Base-by-base conservation (phyloP, 2,113 vertebrate genomes). In the Syrmaticus mikado region DNA sequence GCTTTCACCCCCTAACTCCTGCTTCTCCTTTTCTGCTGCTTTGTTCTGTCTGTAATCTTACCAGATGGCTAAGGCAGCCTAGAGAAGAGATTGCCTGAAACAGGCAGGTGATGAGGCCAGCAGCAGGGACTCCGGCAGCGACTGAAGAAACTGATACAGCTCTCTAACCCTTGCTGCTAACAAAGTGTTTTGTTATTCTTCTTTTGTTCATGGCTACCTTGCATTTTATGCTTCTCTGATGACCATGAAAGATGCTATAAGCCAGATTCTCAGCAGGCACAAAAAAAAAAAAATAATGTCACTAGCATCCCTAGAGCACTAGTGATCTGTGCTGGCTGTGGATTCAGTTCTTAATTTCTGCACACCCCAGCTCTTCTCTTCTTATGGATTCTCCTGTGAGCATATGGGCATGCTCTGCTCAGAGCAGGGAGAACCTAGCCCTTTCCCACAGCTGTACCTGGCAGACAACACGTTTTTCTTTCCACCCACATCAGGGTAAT, bases 31-130 rank as follows among this genome's bases (percentile, higher is more conserved):
- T 64, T 61, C 77, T 91, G 61, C 72, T 81, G 84, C 93, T 97
- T 95, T 97, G 92, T 95, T 95, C 94, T 91, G 81, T 68, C 77
- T 95, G 91, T 93, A 96, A 91, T 95, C 85, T 94, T 90, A 95
- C 92, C 96, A 97, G 95, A 94, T 90, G 92, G 95, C 78, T 84
- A 61, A 66, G 64, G 79, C 94, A 95, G 85, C 91, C 90, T 84
- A 85, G 77, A 81, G 87, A 94, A 87, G 89, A 91, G 91, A 82
- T 71, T 90, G 95, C 80, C 77, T 92, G 94, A 91, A 95, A 83
- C 57, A 95, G 80, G 85, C 91, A 96, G 94, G 95, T 93, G 95
- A 96, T 93, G 95, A 93, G 92, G 95, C 91, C 92, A 92, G 68
- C 91, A 91, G 94, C 89, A 92, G 94, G 90, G 95, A 93, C 58